phyloP scores from a whole-genome alignment of 2,113 vertebrate species.

The Nothocercus julius region DNA sequence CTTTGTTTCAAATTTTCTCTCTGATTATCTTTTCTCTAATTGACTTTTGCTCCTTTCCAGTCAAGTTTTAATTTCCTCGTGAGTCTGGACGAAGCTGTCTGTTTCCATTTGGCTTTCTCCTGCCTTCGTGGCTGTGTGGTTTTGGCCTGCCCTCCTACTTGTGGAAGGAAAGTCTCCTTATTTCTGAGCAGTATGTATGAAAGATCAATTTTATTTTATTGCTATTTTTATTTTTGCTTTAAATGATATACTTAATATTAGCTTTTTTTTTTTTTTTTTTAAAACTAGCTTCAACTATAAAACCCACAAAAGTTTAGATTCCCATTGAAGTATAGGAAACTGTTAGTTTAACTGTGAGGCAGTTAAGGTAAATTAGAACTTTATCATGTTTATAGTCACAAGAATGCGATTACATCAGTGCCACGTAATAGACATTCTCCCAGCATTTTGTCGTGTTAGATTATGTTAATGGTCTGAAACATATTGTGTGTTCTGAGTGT shows the following conservation, averaged over 20 bases:
- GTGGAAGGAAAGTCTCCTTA: background rate
- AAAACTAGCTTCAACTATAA: background rate
- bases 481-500: background rate
- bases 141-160: background rate
- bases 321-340: background rate
- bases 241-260: background rate
- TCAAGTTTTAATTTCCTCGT: constrained; percentile 53
- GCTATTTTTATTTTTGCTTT: background rate
- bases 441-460: background rate
- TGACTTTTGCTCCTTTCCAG: constrained; percentile 56
- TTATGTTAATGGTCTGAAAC: background rate
- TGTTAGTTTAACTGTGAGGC: background rate
- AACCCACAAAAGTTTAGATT: background rate
- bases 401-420: background rate
- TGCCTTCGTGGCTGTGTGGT: background rate
- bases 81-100: background rate
- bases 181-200: background rate
- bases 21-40: constrained; percentile 63
- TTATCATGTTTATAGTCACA: background rate
- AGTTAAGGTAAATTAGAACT: background rate
- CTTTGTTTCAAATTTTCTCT: constrained; percentile 44
- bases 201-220: background rate
- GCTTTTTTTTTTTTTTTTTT: background rate
- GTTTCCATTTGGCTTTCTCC: constrained; percentile 17
- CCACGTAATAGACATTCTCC: background rate